Conservation (phyloP, 2,113 vertebrate genomes). For the Nothobranchius kuhntae region DNA sequence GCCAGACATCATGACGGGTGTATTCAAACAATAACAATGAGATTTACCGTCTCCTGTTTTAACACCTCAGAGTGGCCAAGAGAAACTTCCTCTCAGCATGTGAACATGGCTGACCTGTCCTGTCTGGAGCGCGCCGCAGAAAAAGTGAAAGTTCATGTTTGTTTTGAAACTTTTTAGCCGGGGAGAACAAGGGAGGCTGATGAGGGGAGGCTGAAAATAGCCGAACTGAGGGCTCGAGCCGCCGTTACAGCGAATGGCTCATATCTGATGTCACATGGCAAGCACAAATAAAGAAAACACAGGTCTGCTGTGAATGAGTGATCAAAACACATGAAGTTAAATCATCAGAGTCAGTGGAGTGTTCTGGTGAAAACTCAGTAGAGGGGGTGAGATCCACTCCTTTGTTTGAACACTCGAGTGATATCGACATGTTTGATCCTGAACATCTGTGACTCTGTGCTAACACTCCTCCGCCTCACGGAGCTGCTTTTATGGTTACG, state of each 20-base stretch:
- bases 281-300: conserved; percentile 7
- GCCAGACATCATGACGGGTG: conserved; percentile 43
- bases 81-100: conserved; percentile 47
- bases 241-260: not conserved
- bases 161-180: conserved; percentile 43
- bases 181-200: conserved; percentile 14
- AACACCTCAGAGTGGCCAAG: conserved; percentile 24
- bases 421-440: conserved; percentile 69
- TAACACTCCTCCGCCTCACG: conserved; percentile 18
- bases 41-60: conserved; percentile 51
- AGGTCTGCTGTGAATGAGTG: conserved; percentile 1
- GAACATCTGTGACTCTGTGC: conserved; percentile 25
- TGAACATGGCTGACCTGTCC: conserved; percentile 49
- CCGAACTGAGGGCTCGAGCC: conserved; percentile 19
- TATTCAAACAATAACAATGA: conserved; percentile 58
- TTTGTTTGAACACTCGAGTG: conserved; percentile 32
- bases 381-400: conserved; percentile 5
- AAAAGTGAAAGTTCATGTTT: conserved; percentile 61
- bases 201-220: conserved; percentile 55
- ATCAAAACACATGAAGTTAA: conserved; percentile 25
- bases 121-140: conserved; percentile 22
- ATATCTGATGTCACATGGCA: conserved; percentile 10
- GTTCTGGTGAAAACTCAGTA: conserved; percentile 27
- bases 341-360: conserved; percentile 29
- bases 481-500: conserved; percentile 7